Percentiles rank a stretch among this genome's conserved stretches.
Evolutionary conservation across 2,113 vertebrate genomes (phyloP).

Genomic region (Gymnobelideus leadbeateri): DNA sequence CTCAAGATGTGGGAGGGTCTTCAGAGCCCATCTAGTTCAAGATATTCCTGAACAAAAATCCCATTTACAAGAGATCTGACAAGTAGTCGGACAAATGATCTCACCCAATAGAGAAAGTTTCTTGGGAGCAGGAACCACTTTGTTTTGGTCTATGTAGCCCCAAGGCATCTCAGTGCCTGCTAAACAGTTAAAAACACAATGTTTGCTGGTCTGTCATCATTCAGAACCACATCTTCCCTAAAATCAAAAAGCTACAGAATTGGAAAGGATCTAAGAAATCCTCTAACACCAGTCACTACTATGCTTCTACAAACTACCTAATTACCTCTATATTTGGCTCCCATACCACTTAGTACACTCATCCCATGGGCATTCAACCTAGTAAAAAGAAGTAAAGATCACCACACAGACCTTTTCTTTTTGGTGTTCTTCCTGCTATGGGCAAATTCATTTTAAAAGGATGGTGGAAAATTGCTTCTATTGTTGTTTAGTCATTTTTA

Average conservation of each 20-base stretch:
- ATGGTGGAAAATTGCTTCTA: background rate
- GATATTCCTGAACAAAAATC: background rate
- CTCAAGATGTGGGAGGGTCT: background rate
- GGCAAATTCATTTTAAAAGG: background rate
- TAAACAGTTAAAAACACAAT: background rate
- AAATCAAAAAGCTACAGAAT: background rate
- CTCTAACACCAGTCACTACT: background rate
- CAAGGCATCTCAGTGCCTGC: background rate
- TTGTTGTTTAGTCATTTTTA: background rate
- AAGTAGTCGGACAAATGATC: background rate
- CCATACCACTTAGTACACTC: background rate
- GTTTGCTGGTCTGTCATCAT: background rate
- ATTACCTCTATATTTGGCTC: background rate
- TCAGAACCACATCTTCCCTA: background rate
- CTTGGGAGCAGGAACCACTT: background rate
- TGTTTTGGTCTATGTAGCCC: background rate
- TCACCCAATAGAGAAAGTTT: background rate
- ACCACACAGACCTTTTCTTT: background rate
- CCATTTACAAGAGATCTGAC: background rate
- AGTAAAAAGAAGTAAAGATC: background rate
- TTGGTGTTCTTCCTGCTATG: background rate
- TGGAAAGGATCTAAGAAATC: background rate
- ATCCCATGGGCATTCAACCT: background rate
- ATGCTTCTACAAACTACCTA: background rate
- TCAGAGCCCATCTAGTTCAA: background rate